Conservation (phyloP, 2,113 vertebrate genomes). For the Cynoglossus semilaevis region DNA sequence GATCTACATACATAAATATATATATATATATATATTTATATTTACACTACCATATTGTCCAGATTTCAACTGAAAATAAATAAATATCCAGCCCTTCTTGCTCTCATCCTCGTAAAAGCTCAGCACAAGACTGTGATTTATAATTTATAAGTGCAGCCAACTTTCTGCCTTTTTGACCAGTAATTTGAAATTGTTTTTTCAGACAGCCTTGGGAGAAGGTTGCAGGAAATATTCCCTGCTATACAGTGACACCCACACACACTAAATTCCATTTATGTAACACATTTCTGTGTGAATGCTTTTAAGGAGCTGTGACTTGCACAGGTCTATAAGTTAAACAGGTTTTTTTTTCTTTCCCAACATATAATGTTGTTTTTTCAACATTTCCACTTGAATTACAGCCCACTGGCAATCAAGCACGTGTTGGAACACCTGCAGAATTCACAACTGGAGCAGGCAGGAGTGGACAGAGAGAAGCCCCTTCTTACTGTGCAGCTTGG, state of each 20-base stretch:
- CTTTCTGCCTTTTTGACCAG: conserved; percentile 40
- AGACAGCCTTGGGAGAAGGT: conserved; percentile 27
- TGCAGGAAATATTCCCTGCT: conserved; percentile 9
- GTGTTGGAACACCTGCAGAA: conserved; percentile 12
- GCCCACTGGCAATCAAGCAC: conserved; percentile 5
- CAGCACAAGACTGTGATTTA: conserved; percentile 44
- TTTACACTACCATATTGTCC: conserved; percentile 21
- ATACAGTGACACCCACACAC: conserved; percentile 12
- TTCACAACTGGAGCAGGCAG: conserved; percentile 3
- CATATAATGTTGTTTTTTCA: no score
- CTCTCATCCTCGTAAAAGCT: conserved; percentile 45
- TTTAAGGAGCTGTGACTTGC: no score
- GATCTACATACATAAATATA: conserved; percentile 28
- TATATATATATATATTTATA: background rate
- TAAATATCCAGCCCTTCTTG: conserved; percentile 23
- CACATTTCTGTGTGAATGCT: no score
- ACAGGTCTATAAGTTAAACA: no score
- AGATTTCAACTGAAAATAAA: conserved; percentile 32
- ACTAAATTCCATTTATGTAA: background rate
- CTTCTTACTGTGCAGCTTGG: conserved; percentile 57
- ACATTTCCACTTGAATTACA: conserved; percentile 3
- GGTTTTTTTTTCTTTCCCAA: no score
- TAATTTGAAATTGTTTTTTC: conserved; percentile 34
- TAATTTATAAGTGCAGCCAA: conserved; percentile 52
- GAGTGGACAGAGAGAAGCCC: conserved; percentile 9